phyloP scores from a whole-genome alignment of 2,888 invertebrate species.

The Silvanus unidentatus region DNA sequence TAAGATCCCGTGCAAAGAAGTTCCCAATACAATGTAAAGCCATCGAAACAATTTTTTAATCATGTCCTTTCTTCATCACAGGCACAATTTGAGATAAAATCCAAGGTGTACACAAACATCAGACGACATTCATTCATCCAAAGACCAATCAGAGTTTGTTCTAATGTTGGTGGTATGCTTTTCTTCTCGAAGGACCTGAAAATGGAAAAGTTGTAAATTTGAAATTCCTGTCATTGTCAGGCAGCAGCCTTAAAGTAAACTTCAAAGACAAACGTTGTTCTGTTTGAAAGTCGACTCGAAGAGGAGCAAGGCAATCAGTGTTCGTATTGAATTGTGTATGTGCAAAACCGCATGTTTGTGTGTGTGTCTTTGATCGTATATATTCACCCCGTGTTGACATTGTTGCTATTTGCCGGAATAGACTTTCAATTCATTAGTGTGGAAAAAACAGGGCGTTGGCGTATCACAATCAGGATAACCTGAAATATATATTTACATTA shows the following conservation, averaged over 20 bases:
- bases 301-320: conserved; percentile 39
- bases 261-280: conserved; percentile 43
- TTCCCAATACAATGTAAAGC: no score
- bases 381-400: conserved; percentile 41
- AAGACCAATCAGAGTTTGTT: no score
- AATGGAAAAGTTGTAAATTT: conserved; percentile 28
- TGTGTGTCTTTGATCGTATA: neutral
- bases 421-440: conserved; percentile 46
- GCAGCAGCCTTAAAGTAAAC: conserved; percentile 39
- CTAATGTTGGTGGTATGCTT: no score
- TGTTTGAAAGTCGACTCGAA: conserved; percentile 37
- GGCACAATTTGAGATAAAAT: no score
- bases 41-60: no score
- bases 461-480: conserved; percentile 35
- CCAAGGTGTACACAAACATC: no score
- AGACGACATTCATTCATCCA: no score
- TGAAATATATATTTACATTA: conserved; percentile 41
- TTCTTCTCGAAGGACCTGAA: no score
- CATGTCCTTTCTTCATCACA: no score
- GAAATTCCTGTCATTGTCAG: conserved; percentile 42
- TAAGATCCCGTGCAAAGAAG: no score
- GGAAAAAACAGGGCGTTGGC: conserved; percentile 27
- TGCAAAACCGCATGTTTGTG: conserved; percentile 17
- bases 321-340: conserved; percentile 40
- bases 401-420: conserved; percentile 40